phyloP scores from a whole-genome alignment of 1,140 invertebrate species.

The Geopemphigus sp. region DNA sequence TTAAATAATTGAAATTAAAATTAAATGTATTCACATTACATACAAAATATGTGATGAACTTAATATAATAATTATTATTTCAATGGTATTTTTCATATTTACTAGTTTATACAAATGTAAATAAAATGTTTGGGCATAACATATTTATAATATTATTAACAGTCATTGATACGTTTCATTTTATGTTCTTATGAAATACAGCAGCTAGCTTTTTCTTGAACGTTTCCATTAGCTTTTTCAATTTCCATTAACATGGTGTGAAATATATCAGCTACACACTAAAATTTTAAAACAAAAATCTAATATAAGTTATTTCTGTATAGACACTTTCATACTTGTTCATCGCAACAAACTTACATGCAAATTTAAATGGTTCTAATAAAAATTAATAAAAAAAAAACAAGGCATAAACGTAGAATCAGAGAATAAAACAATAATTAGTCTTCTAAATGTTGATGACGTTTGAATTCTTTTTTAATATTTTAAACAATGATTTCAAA shows the following conservation, averaged over 20 bases:
- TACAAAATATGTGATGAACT: constrained; percentile 13
- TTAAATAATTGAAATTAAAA: neutral
- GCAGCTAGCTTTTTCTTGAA: constrained; percentile 76
- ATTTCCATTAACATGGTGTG: constrained; percentile 83
- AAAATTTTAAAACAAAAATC: constrained; percentile 60
- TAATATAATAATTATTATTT: neutral
- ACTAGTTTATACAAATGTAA: constrained; percentile 3
- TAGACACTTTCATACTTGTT: constrained; percentile 63
- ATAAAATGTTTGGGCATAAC: constrained; percentile 51
- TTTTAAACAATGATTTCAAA: too few species aligned
- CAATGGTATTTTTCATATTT: constrained; percentile 1
- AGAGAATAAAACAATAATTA: constrained; percentile 31
- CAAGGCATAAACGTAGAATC: neutral
- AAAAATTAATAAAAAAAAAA: neutral
- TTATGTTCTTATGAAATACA: constrained; percentile 64
- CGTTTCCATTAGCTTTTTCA: constrained; percentile 80
- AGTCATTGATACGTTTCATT: constrained; percentile 73
- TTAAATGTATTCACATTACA: constrained; percentile 10
- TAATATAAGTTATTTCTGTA: neutral
- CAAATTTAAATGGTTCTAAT: neutral
- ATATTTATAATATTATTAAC: constrained; percentile 61
- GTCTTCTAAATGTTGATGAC: too few species aligned
- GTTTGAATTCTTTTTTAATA: too few species aligned
- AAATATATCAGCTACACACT: constrained; percentile 90
- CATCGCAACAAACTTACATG: constrained; percentile 64